Percentiles rank a stretch among this genome's conserved stretches.
These are phyloP conservation scores for Centropristis striata DNA, from an alignment of 2,113 vertebrate species.

Conservation along the genomic window DNA sequence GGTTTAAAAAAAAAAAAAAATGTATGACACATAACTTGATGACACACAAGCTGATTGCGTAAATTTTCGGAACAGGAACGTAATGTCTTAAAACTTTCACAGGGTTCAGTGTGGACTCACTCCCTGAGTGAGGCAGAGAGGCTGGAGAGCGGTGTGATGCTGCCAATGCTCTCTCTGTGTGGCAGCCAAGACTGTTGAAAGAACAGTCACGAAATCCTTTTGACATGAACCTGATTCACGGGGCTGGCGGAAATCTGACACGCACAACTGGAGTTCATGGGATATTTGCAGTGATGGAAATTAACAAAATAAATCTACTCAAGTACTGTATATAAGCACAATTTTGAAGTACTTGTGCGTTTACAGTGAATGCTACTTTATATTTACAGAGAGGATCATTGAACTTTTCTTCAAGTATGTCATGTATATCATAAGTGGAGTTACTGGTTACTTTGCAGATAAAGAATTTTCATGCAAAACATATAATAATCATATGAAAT, in stretches of 20 bases:
- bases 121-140: conserved; percentile 77
- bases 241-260: conserved; percentile 80
- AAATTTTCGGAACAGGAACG: conserved; percentile 52
- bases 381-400: background rate
- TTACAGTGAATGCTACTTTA: background rate
- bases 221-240: conserved; percentile 83
- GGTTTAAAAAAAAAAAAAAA: conserved; percentile 68
- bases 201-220: conserved; percentile 78
- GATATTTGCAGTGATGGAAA: conserved; percentile 19
- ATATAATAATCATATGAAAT: background rate
- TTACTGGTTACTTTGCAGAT: background rate
- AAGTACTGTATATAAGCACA: background rate
- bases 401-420: background rate
- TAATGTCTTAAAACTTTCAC: conserved; percentile 50
- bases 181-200: conserved; percentile 78
- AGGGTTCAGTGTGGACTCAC: conserved; percentile 67
- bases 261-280: conserved; percentile 60
- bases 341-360: background rate
- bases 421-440: background rate
- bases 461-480: background rate
- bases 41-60: conserved; percentile 57
- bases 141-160: conserved; percentile 73
- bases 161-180: conserved; percentile 79
- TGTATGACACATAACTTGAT: conserved; percentile 65
- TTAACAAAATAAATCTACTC: background rate